Conservation (phyloP, 2,888 invertebrate genomes). For the Eudasyphora cyanicolor region DNA sequence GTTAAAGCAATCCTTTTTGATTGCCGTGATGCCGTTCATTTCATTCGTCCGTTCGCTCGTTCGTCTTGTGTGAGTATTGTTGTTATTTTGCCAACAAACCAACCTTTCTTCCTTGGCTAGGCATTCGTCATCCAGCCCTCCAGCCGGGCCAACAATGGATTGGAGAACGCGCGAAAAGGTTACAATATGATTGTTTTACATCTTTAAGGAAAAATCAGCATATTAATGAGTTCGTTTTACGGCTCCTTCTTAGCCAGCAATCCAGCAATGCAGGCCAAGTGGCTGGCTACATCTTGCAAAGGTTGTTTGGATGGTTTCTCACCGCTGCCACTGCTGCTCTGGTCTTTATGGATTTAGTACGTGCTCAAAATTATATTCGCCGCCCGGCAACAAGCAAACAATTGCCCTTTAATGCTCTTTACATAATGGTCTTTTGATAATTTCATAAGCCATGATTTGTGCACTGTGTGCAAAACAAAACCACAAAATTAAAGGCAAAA, state of each 20-base stretch:
- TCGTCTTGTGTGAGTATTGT: background rate
- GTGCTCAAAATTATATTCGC: conserved; percentile 61
- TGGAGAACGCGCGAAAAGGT: conserved; percentile 50
- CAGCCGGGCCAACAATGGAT: background rate
- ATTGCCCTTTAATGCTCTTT: conserved; percentile 46
- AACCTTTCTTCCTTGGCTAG: no score
- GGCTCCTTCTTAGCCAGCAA: background rate
- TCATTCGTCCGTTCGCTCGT: background rate
- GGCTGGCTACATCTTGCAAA: background rate
- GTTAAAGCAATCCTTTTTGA: conserved; percentile 47
- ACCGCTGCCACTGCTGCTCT: background rate
- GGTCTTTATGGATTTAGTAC: conserved; percentile 46
- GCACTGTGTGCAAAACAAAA: background rate
- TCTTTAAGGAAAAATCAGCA: conserved; percentile 48
- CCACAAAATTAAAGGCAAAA: conserved; percentile 56
- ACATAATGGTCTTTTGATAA: conserved; percentile 52
- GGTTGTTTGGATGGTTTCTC: background rate
- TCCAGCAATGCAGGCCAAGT: background rate
- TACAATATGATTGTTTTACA: conserved; percentile 55
- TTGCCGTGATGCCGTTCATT: conserved; percentile 3
- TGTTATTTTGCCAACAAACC: conserved; percentile 24
- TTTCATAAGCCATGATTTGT: conserved; percentile 48
- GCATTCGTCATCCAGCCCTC: background rate
- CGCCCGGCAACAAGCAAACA: conserved; percentile 42
- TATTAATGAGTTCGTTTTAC: conserved; percentile 48